Percentiles rank a stretch among this genome's conserved stretches.
phyloP scores from a whole-genome alignment of 92 coral and sea anemone genomes.

The Metridium senile region DNA sequence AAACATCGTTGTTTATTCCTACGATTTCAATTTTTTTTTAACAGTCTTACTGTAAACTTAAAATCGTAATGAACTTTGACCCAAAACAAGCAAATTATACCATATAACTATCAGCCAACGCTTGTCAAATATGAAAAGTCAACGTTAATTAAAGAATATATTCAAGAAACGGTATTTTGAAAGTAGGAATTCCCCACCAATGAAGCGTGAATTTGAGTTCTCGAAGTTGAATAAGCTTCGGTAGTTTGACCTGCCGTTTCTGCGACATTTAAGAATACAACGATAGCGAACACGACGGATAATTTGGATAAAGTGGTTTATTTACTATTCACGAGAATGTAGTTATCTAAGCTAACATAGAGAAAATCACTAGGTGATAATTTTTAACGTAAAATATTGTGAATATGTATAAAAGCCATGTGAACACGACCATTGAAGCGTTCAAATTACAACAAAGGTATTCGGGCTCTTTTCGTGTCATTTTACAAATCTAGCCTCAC shows the following conservation, averaged over 20 bases:
- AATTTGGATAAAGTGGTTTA: not conserved
- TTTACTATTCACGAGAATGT: not conserved
- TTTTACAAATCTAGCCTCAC: not conserved
- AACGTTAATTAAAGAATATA: not conserved
- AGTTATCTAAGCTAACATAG: constrained; percentile 1
- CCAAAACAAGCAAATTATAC: not conserved
- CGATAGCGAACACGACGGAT: no score
- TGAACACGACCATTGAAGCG: not conserved
- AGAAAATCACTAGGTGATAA: no score
- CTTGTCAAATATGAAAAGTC: not conserved
- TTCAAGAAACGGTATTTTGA: not conserved
- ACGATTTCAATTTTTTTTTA: no score
- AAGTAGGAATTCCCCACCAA: not conserved
- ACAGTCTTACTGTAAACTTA: not conserved
- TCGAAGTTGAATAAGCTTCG: not conserved
- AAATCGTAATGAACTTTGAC: not conserved
- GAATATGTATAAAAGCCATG: no score
- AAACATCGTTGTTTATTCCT: not conserved
- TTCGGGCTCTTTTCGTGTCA: not conserved
- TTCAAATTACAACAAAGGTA: not conserved
- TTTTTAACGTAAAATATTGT: no score
- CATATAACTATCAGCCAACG: not conserved
- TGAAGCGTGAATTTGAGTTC: not conserved
- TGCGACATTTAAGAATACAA: not conserved
- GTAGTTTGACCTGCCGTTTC: not conserved